Evolutionary conservation across 2,797 vertebrate species (phyloP).

Genomic region (Lacerta agilis): DNA sequence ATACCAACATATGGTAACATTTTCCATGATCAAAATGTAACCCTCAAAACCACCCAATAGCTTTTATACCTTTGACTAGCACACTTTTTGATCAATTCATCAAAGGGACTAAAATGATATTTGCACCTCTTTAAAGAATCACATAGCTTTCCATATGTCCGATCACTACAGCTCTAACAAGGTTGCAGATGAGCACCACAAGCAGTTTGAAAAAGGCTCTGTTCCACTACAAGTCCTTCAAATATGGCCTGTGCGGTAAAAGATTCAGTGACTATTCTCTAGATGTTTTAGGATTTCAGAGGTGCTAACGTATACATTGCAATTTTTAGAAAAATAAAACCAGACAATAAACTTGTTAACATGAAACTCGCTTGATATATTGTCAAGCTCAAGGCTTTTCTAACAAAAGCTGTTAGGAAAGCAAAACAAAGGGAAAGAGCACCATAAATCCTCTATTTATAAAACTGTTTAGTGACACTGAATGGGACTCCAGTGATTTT

Average conservation of each 20-base stretch:
- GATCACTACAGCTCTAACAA: too few relatives aligned
- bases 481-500: constrained; percentile 30
- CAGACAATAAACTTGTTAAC: constrained; percentile 60
- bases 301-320: constrained; percentile 55
- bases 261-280: constrained; percentile 43
- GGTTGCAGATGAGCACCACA: neutral
- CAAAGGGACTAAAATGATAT: neutral
- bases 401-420: constrained; percentile 59
- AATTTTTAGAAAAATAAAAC: constrained; percentile 64
- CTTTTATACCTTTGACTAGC: neutral
- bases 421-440: constrained; percentile 58
- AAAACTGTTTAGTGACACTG: constrained; percentile 46
- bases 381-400: constrained; percentile 45
- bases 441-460: constrained; percentile 63
- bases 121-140: neutral
- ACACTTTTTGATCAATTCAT: neutral
- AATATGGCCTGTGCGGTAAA: constrained; percentile 6
- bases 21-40: neutral
- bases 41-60: neutral
- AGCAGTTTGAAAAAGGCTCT: neutral
- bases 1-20: neutral
- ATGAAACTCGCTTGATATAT: constrained; percentile 53
- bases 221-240: neutral
- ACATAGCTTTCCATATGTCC: too few relatives aligned
- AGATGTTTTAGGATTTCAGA: constrained; percentile 52